phyloP scores from a whole-genome alignment of 2,113 vertebrate species.

The Tympanuchus pallidicinctus region DNA sequence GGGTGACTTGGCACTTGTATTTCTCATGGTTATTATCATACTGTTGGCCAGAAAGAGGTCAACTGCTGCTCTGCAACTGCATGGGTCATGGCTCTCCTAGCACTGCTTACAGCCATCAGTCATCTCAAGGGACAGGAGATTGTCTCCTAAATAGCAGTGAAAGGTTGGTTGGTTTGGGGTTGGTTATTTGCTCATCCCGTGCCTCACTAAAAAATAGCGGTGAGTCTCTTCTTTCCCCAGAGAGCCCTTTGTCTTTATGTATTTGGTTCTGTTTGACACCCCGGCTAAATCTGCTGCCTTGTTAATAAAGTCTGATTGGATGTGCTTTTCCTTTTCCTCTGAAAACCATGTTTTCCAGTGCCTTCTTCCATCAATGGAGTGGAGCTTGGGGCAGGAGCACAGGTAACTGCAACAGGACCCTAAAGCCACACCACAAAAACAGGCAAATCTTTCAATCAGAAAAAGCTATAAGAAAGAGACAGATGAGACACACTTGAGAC shows the following conservation, averaged over 20 bases:
- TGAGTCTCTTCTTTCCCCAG: not conserved
- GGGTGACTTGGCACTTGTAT: not conserved
- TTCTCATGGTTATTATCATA: not conserved
- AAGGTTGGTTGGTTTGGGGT: not conserved
- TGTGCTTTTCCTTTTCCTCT: not conserved
- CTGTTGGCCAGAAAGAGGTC: not conserved
- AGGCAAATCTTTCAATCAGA: not conserved
- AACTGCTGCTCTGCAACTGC: not conserved
- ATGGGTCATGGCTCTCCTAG: not conserved
- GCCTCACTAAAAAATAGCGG: not conserved
- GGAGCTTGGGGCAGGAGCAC: not conserved
- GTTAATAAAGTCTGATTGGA: not conserved
- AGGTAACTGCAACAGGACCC: not conserved
- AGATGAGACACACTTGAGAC: constrained; percentile 63
- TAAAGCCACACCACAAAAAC: not conserved
- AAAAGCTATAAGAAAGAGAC: constrained; percentile 60
- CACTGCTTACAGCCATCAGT: not conserved
- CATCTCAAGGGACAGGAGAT: not conserved
- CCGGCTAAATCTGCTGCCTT: not conserved
- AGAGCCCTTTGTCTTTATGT: not conserved
- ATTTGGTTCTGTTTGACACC: not conserved
- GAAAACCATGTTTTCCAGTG: not conserved
- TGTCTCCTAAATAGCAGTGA: not conserved
- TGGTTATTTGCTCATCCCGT: not conserved
- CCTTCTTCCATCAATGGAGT: not conserved